These are phyloP conservation scores for Strigamia crassipes DNA, from an alignment of 2,888 invertebrate genomes.

Conservation along the genomic window DNA sequence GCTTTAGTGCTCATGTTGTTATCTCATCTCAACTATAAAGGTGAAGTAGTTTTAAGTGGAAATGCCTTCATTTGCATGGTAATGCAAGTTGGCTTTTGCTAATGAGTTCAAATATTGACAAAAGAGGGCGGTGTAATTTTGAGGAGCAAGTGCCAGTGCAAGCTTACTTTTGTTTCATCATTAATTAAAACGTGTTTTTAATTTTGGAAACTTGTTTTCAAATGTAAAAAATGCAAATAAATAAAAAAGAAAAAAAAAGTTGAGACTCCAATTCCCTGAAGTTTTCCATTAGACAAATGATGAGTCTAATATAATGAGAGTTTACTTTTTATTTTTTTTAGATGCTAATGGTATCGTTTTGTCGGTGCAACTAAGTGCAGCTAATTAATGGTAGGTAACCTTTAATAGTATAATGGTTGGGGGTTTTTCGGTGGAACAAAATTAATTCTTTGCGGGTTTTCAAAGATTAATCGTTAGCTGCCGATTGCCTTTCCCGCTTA, in stretches of 20 bases:
- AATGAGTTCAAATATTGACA: conserved; percentile 42
- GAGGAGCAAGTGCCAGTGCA: conserved; percentile 6
- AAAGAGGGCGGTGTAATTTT: conserved; percentile 18
- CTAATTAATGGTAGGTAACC: conserved; percentile 40
- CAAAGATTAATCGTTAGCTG: neutral
- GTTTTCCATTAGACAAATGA: conserved; percentile 34
- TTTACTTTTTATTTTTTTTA: neutral
- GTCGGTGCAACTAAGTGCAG: conserved; percentile 27
- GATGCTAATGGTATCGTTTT: conserved; percentile 32
- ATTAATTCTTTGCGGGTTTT: neutral
- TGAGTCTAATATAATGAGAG: conserved; percentile 29
- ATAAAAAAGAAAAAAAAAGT: neutral
- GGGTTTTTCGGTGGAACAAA: neutral
- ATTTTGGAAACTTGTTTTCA: conserved; percentile 13
- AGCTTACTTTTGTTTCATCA: conserved; percentile 11
- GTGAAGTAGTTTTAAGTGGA: conserved; percentile 12
- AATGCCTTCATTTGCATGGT: conserved; percentile 42
- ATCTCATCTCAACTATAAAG: neutral
- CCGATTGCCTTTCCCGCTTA: too few species aligned
- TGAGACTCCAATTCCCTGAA: neutral
- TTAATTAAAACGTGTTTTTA: conserved; percentile 17
- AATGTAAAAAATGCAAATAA: neutral
- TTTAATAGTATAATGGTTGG: conserved; percentile 20
- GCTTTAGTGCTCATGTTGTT: neutral
- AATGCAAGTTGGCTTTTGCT: conserved; percentile 37